These are phyloP conservation scores for Coracias cyanogaster DNA, from an alignment of 2,797 vertebrate genomes.

Conservation along the genomic window DNA sequence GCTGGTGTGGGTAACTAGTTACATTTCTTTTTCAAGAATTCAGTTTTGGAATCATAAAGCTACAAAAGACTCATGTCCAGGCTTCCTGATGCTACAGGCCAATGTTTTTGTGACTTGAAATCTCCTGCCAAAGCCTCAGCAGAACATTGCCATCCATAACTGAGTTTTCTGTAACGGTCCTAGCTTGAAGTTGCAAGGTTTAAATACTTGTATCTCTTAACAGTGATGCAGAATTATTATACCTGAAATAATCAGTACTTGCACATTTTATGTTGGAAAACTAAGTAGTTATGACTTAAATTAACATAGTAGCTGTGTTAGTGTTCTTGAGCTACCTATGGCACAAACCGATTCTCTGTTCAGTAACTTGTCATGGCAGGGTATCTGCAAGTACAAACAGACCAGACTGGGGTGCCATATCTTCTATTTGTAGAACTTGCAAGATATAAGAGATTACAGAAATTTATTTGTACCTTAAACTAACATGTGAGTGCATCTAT, in stretches of 20 bases:
- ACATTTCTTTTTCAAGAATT: neutral
- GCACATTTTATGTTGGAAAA: neutral
- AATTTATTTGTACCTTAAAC: neutral
- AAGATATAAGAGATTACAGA: neutral
- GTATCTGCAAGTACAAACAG: neutral
- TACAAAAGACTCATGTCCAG: neutral
- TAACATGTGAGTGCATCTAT: neutral
- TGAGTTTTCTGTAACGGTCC: neutral
- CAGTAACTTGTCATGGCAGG: neutral
- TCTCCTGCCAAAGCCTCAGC: neutral
- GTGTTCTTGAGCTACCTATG: neutral
- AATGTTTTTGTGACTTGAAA: neutral
- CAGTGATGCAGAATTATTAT: fast-evolving
- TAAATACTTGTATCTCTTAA: neutral
- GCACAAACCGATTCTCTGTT: neutral
- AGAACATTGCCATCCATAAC: neutral
- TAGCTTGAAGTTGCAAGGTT: neutral
- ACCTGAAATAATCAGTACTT: neutral
- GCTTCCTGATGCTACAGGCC: neutral
- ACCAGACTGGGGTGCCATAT: fast-evolving
- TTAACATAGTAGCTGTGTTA: neutral
- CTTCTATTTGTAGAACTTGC: fast-evolving
- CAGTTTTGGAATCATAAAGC: neutral
- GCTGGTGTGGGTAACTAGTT: neutral
- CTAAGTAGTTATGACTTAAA: neutral